phyloP scores from a whole-genome alignment of 2,888 invertebrate genomes.

The Diarsia mendica region DNA sequence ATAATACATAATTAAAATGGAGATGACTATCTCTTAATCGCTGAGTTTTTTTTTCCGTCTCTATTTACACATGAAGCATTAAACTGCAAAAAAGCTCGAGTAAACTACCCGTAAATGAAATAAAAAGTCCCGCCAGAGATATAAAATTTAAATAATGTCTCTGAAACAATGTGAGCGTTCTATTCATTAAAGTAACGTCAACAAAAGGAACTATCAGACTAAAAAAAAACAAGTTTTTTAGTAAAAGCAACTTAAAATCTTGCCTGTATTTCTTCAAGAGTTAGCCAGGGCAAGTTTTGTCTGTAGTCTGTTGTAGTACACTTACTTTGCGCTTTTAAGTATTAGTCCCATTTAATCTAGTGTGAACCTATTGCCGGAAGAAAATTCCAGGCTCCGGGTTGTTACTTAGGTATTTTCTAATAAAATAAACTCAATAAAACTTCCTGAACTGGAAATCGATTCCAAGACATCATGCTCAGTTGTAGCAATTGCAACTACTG shows the following conservation, averaged over 20 bases:
- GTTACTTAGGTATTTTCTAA: too few species aligned
- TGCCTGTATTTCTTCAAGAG: neutral
- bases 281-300: neutral
- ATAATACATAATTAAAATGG: too few species aligned
- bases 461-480: too few species aligned
- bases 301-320: too few species aligned
- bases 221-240: neutral
- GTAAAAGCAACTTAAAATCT: neutral
- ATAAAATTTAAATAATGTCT: conserved; percentile 33
- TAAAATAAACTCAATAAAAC: too few species aligned
- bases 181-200: conserved; percentile 18
- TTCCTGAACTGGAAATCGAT: too few species aligned
- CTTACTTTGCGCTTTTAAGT: too few species aligned
- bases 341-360: too few species aligned
- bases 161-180: conserved; percentile 29
- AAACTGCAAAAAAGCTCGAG: neutral
- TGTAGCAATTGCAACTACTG: neutral
- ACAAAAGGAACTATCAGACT: neutral
- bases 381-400: too few species aligned
- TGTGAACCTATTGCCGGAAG: too few species aligned
- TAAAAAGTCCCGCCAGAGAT: conserved; percentile 5
- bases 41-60: neutral
- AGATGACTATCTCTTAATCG: too few species aligned
- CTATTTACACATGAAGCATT: neutral
- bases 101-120: conserved; percentile 22